These are phyloP conservation scores for Bombus impatiens DNA, from an alignment of 1,140 invertebrate species.

Conservation along the genomic window DNA sequence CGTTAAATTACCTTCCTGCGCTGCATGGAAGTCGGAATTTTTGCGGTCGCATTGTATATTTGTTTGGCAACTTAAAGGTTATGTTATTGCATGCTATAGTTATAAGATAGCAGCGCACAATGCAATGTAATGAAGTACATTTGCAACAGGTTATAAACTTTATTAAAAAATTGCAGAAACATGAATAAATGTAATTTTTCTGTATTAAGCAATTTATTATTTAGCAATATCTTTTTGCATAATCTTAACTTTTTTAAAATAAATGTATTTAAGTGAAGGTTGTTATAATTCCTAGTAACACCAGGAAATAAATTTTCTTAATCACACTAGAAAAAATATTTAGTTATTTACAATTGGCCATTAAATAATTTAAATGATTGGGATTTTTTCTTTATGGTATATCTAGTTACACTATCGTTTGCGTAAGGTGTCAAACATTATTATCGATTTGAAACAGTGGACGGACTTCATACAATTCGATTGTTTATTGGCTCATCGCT, in stretches of 20 bases:
- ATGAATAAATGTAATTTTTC: neutral
- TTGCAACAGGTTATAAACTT: neutral
- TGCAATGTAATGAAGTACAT: neutral
- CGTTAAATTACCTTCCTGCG: conserved; percentile 62
- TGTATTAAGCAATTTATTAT: neutral
- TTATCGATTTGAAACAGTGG: conserved; percentile 31
- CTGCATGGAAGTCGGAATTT: conserved; percentile 74
- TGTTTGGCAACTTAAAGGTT: neutral
- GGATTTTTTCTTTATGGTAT: neutral
- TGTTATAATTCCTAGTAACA: neutral
- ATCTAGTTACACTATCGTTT: neutral
- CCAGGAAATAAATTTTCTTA: neutral
- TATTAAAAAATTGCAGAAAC: neutral
- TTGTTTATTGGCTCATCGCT: conserved; percentile 35
- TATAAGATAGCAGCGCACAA: neutral
- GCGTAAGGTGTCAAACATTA: neutral
- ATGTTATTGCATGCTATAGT: neutral
- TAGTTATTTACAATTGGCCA: neutral
- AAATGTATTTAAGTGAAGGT: neutral
- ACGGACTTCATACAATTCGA: conserved; percentile 21
- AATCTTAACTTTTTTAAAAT: neutral
- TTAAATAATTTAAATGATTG: neutral
- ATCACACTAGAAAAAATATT: neutral
- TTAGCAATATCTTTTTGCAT: neutral
- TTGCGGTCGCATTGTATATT: conserved; percentile 71